Base-by-base conservation (phyloP, 2,797 vertebrate species). In the Pachyuromys duprasi region DNA sequence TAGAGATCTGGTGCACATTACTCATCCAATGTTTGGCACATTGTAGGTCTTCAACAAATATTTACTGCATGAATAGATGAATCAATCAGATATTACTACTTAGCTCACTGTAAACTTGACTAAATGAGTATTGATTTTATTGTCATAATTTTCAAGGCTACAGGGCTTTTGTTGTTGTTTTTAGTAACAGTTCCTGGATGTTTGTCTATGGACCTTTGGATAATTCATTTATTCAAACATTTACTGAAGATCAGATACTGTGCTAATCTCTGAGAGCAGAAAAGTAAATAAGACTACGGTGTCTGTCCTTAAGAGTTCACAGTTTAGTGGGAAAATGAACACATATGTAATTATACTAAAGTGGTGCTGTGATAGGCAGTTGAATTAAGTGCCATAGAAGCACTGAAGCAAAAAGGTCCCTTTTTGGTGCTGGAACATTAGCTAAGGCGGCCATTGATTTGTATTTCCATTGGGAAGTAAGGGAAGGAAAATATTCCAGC, bases 201-300 rank as follows among this genome's bases (percentile, higher is more conserved):
- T 82, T 93, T 86, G 22, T 31, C 53, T 89, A 49, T 55, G 82
- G 22, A 28, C 72, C 39, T 95, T 83, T 79, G 13, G 60, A 78
- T 90, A 89, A 93, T 92, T 91, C 49, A 92, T 76, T 88, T 95
- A 82, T 89, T 91, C 36, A 91, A 89, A 45, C 20, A 91, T 95
- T 94, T 95, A 39, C 12, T 76, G n/a, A 93, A n/a, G 42, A 36
- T 7, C 57, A 65, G 33, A 18, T 63, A 80, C 31, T 95, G 81
- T 62, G 39, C 17, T 90, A 76, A 96, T 18, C 14, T 74, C 53
- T 94, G 83, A 60, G 26, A 90, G 88, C 87, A 95, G 15, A 90
- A 69, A 74, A 76, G 86, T 83, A 75, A 93, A 60, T 90, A 92
- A 93, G 17, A 90, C 12, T 39, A 62, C 22, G 91, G 20, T 11